A percentile compares a stretch with the other conserved stretches of the same genome.
These are phyloP conservation scores for Spizaetus ornatus DNA, from an alignment of 2,113 vertebrate genomes.

Conservation along the genomic window DNA sequence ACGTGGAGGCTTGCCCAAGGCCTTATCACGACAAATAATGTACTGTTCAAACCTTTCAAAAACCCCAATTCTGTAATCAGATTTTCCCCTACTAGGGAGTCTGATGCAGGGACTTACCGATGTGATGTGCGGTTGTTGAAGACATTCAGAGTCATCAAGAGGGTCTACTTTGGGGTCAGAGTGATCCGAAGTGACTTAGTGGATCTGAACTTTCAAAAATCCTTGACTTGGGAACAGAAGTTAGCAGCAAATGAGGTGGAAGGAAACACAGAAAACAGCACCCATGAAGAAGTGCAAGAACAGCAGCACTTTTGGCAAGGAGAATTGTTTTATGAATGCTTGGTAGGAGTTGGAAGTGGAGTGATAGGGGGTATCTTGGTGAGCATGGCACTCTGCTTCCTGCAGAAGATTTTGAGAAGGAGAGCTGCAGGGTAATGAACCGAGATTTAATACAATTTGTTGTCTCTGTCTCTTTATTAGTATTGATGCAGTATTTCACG, in stretches of 20 bases:
- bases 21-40: conserved; percentile 78
- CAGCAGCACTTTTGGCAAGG: background rate
- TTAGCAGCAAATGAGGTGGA: background rate
- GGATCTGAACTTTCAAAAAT: conserved; percentile 73
- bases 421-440: background rate
- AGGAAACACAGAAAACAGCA: background rate
- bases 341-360: background rate
- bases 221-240: conserved; percentile 57
- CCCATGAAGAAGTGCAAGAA: background rate
- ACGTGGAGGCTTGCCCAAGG: conserved; percentile 80
- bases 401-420: background rate
- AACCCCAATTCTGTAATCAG: conserved; percentile 31
- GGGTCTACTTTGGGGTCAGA: conserved; percentile 81
- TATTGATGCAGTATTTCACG: fast-evolving
- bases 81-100: conserved; percentile 71
- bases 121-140: conserved; percentile 78
- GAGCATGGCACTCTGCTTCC: background rate
- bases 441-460: background rate
- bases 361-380: background rate
- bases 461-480: background rate
- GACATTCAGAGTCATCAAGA: conserved; percentile 73
- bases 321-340: background rate
- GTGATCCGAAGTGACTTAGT: conserved; percentile 70
- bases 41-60: conserved; percentile 67
- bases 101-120: conserved; percentile 83